A percentile compares a stretch with the other conserved stretches of the same genome.
Evolutionary conservation across 2,888 invertebrate genomes (phyloP).

Genomic region (Lymantria dispar): DNA sequence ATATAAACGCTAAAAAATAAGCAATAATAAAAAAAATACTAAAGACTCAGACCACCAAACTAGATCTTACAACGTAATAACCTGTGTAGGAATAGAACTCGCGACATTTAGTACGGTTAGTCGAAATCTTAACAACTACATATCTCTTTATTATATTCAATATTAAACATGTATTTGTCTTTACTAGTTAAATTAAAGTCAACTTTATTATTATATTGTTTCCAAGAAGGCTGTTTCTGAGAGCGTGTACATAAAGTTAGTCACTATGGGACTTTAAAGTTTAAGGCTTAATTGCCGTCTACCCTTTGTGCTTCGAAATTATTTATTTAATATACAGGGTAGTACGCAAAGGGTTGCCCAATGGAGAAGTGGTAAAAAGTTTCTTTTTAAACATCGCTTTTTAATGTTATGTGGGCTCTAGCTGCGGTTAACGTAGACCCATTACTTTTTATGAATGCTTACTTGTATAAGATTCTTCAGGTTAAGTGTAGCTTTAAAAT

Average conservation of each 20-base stretch:
- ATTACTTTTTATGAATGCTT: neutral
- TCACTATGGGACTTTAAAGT: conserved; percentile 24
- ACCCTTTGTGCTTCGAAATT: conserved; percentile 26
- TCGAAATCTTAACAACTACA: too few relatives aligned
- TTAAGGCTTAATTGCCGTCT: conserved; percentile 36
- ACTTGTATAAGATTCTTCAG: neutral
- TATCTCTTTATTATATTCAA: too few relatives aligned
- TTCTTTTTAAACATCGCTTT: conserved; percentile 5
- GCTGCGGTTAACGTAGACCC: neutral
- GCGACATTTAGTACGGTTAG: too few relatives aligned
- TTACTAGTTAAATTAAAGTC: too few relatives aligned
- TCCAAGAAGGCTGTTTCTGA: conserved; percentile 19
- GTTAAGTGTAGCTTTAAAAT: neutral
- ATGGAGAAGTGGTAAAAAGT: conserved; percentile 6
- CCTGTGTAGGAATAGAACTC: too few relatives aligned
- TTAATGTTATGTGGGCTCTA: conserved; percentile 5
- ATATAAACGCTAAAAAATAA: too few relatives aligned
- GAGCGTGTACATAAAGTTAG: conserved; percentile 24
- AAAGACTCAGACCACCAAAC: too few relatives aligned
- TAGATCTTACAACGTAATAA: too few relatives aligned
- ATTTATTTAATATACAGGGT: conserved; percentile 33
- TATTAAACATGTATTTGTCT: too few relatives aligned
- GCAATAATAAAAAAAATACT: too few relatives aligned
- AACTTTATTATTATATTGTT: conserved; percentile 17
- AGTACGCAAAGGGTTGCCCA: conserved; percentile 7